Evolutionary conservation across 2,888 invertebrate species (phyloP).

Genomic region (Apodemia mormo): DNA sequence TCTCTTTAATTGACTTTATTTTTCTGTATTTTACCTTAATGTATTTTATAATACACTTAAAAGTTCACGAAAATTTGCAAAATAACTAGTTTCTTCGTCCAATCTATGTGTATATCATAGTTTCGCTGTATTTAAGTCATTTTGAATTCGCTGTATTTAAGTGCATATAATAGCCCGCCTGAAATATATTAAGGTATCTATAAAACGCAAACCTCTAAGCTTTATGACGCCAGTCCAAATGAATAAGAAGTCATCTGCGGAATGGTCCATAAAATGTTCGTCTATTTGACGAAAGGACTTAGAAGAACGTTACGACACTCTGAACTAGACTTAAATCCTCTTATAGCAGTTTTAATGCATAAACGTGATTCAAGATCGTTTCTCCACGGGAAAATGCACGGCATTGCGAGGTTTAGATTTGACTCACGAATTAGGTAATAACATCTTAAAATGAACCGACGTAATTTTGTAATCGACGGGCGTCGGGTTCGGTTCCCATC

Average conservation of each 20-base stretch:
- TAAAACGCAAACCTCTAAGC: not conserved
- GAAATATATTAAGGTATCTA: not conserved
- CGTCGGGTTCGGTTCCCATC: too few relatives aligned
- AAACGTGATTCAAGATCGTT: not conserved
- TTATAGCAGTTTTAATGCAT: conserved; percentile 3
- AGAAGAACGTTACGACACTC: conserved; percentile 3
- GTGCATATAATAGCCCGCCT: not conserved
- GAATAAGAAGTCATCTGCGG: not conserved
- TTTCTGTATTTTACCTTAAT: too few relatives aligned
- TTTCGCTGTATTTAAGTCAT: too few relatives aligned
- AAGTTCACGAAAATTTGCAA: too few relatives aligned
- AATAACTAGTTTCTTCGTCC: too few relatives aligned
- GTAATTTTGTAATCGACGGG: too few relatives aligned
- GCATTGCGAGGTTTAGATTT: not conserved
- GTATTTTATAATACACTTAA: too few relatives aligned
- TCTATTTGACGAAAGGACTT: conserved; percentile 4
- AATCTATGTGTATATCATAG: too few relatives aligned
- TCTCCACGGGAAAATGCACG: not conserved
- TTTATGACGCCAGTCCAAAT: not conserved
- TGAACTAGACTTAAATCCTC: conserved; percentile 1
- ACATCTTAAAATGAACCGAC: too few relatives aligned
- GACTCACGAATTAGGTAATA: too few relatives aligned
- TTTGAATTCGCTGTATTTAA: too few relatives aligned
- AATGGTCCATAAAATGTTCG: not conserved
- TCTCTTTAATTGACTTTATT: too few relatives aligned